A percentile compares a stretch with the other conserved stretches of the same genome.
Evolutionary conservation across 2,797 vertebrate species (phyloP).

Genomic region (Gadopsis bispinosus): DNA sequence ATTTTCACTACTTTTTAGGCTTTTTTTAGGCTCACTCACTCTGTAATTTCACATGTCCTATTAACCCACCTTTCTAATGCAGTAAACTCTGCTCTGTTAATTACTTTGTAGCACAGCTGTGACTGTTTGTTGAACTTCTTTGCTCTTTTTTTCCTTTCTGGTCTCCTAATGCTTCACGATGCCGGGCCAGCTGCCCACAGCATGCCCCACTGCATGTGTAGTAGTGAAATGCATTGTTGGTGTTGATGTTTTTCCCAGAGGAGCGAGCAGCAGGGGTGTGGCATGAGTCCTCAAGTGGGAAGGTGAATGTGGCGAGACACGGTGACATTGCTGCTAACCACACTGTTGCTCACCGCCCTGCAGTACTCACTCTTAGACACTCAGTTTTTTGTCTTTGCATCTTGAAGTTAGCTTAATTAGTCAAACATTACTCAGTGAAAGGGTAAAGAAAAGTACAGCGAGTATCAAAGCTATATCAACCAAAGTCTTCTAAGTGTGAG

Average conservation of each 20-base stretch:
- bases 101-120: slow-evolving; percentile 37
- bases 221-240: slow-evolving; percentile 91
- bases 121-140: slow-evolving; percentile 29
- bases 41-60: slow-evolving; percentile 26
- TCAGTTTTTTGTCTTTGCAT: slow-evolving; percentile 50
- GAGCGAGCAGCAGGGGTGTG: slow-evolving; percentile 87
- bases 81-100: slow-evolving; percentile 70
- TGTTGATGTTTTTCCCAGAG: slow-evolving; percentile 85
- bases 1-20: slow-evolving; percentile 4
- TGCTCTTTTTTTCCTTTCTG: slow-evolving; percentile 31
- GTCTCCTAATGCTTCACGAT: slow-evolving; percentile 87
- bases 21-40: not conserved
- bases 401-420: slow-evolving; percentile 36
- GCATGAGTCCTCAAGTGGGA: slow-evolving; percentile 87
- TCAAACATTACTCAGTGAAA: slow-evolving; percentile 24
- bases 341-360: slow-evolving; percentile 40
- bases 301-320: slow-evolving; percentile 63
- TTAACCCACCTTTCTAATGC: slow-evolving; percentile 74
- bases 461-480: slow-evolving; percentile 5
- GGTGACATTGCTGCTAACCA: slow-evolving; percentile 69
- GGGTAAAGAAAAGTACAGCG: not conserved
- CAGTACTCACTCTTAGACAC: slow-evolving; percentile 11
- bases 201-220: slow-evolving; percentile 97
- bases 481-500: not conserved
- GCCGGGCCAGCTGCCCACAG: slow-evolving; percentile 90